Evolutionary conservation across 2,797 vertebrate genomes (phyloP).

Genomic region (Aythya fuligula): DNA sequence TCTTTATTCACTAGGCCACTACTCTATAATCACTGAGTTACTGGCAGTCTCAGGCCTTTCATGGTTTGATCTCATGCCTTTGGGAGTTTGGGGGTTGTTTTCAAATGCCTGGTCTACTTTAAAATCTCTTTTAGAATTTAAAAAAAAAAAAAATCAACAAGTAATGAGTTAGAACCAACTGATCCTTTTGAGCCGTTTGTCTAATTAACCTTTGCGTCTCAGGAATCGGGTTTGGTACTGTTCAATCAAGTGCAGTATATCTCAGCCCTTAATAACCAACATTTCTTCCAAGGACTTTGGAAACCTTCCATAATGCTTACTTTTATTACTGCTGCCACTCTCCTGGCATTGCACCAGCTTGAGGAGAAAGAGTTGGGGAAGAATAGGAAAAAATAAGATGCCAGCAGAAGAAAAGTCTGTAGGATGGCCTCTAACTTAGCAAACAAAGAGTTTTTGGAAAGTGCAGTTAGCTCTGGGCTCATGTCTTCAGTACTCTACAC

Average conservation of each 20-base stretch:
- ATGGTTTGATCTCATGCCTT: background rate
- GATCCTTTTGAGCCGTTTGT: slow-evolving; percentile 36
- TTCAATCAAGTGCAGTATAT: background rate
- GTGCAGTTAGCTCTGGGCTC: background rate
- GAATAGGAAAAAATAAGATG: background rate
- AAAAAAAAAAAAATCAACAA: background rate
- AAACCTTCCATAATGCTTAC: background rate
- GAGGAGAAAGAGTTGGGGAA: background rate
- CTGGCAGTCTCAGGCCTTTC: background rate
- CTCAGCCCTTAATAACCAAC: background rate
- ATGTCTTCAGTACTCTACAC: background rate
- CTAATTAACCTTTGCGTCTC: slow-evolving; percentile 51
- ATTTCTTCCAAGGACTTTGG: slow-evolving; percentile 4
- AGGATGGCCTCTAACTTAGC: background rate
- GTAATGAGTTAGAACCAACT: slow-evolving; percentile 30
- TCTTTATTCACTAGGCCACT: slow-evolving; percentile 2
- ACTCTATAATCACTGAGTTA: background rate
- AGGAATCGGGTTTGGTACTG: slow-evolving; percentile 29
- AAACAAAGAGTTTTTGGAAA: background rate
- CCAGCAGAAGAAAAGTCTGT: background rate
- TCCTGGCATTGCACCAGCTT: background rate
- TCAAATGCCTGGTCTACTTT: slow-evolving; percentile 15
- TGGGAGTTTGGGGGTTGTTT: slow-evolving; percentile 25
- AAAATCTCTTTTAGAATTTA: background rate
- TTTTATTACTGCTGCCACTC: background rate